Evolutionary conservation across 2,113 vertebrate genomes (phyloP).

Genomic region (Etheostoma spectabile): DNA sequence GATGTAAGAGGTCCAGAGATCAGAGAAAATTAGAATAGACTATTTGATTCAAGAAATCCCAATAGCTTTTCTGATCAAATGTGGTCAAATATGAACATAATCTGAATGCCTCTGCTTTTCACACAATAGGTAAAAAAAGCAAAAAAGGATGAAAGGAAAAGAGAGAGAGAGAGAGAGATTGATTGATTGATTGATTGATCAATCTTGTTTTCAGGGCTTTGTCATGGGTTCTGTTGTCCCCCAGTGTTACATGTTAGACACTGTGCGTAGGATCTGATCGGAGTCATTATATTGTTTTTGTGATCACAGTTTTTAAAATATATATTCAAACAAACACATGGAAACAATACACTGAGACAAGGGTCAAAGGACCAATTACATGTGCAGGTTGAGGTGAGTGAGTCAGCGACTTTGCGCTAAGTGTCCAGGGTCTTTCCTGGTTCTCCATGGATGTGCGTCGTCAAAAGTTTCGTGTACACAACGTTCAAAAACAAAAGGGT

Average conservation of each 20-base stretch:
- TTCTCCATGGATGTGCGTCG: too few relatives aligned
- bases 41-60: conserved; percentile 41
- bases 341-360: too few relatives aligned
- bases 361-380: too few relatives aligned
- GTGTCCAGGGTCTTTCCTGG: too few relatives aligned
- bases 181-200: conserved; percentile 12
- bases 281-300: too few relatives aligned
- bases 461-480: too few relatives aligned
- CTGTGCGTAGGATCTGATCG: conserved; percentile 57
- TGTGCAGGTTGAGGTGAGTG: too few relatives aligned
- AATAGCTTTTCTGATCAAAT: conserved; percentile 35
- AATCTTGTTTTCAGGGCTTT: background rate
- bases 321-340: too few relatives aligned
- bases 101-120: conserved; percentile 21
- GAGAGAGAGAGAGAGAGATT: background rate
- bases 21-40: conserved; percentile 29
- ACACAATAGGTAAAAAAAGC: background rate
- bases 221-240: conserved; percentile 30
- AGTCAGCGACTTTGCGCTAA: too few relatives aligned
- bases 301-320: too few relatives aligned
- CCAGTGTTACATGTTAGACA: conserved; percentile 48
- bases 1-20: conserved; percentile 20
- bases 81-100: conserved; percentile 36
- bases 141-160: background rate
- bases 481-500: too few relatives aligned